Evolutionary conservation across 1,140 invertebrate species (phyloP), one percentile per base, ranked within the genome.

Genomic region (Papilio machaon): DNA sequence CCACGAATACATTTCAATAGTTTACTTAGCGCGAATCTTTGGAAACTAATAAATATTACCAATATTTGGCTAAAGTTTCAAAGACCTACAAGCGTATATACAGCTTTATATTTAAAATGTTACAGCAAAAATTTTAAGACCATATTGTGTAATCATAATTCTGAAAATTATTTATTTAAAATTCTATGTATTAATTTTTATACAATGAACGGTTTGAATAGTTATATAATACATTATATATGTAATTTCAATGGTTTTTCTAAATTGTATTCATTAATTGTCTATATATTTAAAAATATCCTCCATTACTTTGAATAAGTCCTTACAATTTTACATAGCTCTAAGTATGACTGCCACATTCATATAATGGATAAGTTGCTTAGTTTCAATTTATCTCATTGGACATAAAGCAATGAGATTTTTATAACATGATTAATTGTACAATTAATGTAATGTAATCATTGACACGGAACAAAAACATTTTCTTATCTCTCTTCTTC

Each of bases 1-100:
- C 84, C 85, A 85, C 82, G 46, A 87, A 77, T 88, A 84, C 82
- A 83, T 83, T 80, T 79, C 81, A 81, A 82, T 79, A 64, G 7
- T 79, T 64, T 67, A 47, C 19, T 64, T 64, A 67, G 35, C 58
- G 77, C n/a, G 77, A 43, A 67, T 47, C 58, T 43, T 47, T 67
- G 17, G 35, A 47, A 19, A 46, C 58, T 49, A 67, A 13, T 35
- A 58, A 58, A 10, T 54, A 15, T 54, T 38, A 58, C 49, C 75
- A 77, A 77, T 35, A 46, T 79, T 67, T 67, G 77, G 58, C 58
- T 38, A 64, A 64, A n/a, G 58, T 38, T 79, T 58, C 54, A 79
- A 79, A 58, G 38, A 67, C n/a, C 77, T 79, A 60, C n/a, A 79
- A 79, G 77, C 77, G 10, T 46, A 67, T 79, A 7, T 79, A 79